These are phyloP conservation scores for Boleophthalmus pectinirostris DNA, from an alignment of 2,113 vertebrate genomes.

Conservation along the genomic window DNA sequence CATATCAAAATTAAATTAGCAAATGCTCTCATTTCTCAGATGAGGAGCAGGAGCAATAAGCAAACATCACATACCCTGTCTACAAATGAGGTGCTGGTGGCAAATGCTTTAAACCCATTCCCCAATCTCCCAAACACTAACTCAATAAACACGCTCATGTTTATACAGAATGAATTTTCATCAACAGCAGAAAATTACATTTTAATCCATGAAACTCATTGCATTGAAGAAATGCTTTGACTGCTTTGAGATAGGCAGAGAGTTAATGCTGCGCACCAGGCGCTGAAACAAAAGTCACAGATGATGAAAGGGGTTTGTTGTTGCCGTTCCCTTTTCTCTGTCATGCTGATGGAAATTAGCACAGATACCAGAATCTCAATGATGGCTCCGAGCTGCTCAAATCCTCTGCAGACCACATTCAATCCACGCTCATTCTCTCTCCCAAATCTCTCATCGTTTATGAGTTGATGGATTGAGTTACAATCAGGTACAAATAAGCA, in stretches of 20 bases:
- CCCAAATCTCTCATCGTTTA: slow-evolving; percentile 39
- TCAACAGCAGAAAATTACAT: slow-evolving; percentile 70
- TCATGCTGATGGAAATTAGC: slow-evolving; percentile 56
- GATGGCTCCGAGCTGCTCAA: slow-evolving; percentile 28
- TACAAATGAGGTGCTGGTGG: slow-evolving; percentile 49
- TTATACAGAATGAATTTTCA: slow-evolving; percentile 63
- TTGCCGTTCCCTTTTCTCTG: slow-evolving; percentile 22
- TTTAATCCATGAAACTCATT: slow-evolving; percentile 67
- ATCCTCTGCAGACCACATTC: slow-evolving; percentile 32
- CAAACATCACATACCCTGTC: slow-evolving; percentile 55
- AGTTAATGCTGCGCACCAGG: slow-evolving; percentile 35
- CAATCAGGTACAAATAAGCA: slow-evolving; percentile 1
- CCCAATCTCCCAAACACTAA: slow-evolving; percentile 41
- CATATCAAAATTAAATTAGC: slow-evolving; percentile 64
- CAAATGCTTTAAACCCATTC: slow-evolving; percentile 47
- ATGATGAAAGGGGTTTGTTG: slow-evolving; percentile 52
- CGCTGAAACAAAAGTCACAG: slow-evolving; percentile 43
- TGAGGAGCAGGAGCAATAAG: slow-evolving; percentile 53
- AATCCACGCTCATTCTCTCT: slow-evolving; percentile 15
- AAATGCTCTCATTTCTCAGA: slow-evolving; percentile 47
- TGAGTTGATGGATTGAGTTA: slow-evolving; percentile 32
- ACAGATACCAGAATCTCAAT: slow-evolving; percentile 40
- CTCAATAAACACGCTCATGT: slow-evolving; percentile 60
- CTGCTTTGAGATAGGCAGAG: slow-evolving; percentile 50
- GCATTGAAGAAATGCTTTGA: slow-evolving; percentile 63